A percentile compares a stretch with the other conserved stretches of the same genome.
Evolutionary conservation across 2,113 vertebrate species (phyloP).

Genomic region (Dolichallabes microphthalmus): DNA sequence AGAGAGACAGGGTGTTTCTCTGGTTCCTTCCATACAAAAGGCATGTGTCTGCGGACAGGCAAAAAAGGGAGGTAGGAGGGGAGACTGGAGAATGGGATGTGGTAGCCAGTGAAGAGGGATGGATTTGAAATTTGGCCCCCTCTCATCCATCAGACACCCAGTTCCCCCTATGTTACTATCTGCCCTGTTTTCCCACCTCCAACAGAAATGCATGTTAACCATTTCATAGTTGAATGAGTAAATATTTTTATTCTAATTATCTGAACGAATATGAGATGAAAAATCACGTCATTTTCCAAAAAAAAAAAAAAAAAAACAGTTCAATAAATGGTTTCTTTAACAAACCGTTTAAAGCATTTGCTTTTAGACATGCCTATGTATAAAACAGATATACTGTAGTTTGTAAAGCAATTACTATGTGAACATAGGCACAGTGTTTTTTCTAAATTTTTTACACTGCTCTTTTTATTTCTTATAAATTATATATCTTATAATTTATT

Average conservation of each 20-base stretch:
- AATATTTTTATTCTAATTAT: constrained; percentile 22
- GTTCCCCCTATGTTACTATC: constrained; percentile 38
- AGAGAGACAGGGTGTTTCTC: constrained; percentile 73
- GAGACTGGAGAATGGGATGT: constrained; percentile 71
- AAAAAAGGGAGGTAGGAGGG: constrained; percentile 64
- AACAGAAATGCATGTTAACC: constrained; percentile 52
- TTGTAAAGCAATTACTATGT: neutral
- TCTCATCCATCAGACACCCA: constrained; percentile 37
- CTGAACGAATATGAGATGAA: constrained; percentile 25
- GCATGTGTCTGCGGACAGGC: constrained; percentile 68
- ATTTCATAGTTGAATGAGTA: constrained; percentile 41
- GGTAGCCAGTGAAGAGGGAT: constrained; percentile 57
- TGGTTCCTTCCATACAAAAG: constrained; percentile 63
- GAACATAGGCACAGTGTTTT: neutral
- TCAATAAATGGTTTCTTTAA: neutral
- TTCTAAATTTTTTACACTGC: neutral
- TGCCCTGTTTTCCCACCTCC: constrained; percentile 50
- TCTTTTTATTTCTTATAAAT: too few relatives aligned
- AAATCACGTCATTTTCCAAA: neutral
- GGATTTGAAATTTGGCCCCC: constrained; percentile 53
- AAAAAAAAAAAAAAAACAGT: too few relatives aligned
- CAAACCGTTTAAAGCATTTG: too few relatives aligned
- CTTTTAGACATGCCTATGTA: neutral
- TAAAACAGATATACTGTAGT: neutral
- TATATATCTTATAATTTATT: neutral